A percentile compares a stretch with the other conserved stretches of the same genome.
Conservation (phyloP, 2,113 vertebrate genomes). For the Toxotes chatareus region DNA sequence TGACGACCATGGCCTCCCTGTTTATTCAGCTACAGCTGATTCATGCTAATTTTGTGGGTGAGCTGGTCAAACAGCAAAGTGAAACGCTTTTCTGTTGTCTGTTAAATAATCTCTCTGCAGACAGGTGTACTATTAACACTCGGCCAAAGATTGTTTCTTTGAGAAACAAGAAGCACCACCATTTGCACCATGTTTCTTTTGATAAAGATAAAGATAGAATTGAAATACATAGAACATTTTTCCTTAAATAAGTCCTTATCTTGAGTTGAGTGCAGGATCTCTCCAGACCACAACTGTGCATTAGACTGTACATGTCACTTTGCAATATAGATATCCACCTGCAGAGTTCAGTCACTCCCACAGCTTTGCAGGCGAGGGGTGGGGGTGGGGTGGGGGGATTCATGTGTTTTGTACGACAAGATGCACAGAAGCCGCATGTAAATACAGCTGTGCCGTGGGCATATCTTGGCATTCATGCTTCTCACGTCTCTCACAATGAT, state of each 20-base stretch:
- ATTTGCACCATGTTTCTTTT: too few relatives aligned
- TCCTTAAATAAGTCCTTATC: slow-evolving; percentile 15
- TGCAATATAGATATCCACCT: slow-evolving; percentile 62
- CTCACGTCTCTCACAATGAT: slow-evolving; percentile 11
- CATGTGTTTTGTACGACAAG: slow-evolving; percentile 59
- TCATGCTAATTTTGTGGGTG: neutral
- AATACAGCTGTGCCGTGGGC: slow-evolving; percentile 65
- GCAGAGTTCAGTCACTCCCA: slow-evolving; percentile 62
- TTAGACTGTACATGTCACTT: slow-evolving; percentile 33
- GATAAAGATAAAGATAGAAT: neutral
- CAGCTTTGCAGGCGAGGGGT: slow-evolving; percentile 32
- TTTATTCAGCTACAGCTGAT: neutral
- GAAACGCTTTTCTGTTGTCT: neutral
- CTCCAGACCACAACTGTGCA: slow-evolving; percentile 14
- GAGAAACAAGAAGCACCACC: neutral
- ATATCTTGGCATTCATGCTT: slow-evolving; percentile 32
- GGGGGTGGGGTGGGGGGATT: slow-evolving; percentile 17
- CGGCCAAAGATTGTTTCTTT: neutral
- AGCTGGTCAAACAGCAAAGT: neutral
- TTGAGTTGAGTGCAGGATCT: slow-evolving; percentile 1
- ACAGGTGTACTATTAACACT: too few relatives aligned
- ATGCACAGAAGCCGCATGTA: slow-evolving; percentile 51
- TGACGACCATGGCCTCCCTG: neutral
- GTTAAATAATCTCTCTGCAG: neutral
- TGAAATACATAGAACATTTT: neutral